Evolutionary conservation across 2,113 vertebrate genomes (phyloP).

Genomic region (Menidia beryllina): DNA sequence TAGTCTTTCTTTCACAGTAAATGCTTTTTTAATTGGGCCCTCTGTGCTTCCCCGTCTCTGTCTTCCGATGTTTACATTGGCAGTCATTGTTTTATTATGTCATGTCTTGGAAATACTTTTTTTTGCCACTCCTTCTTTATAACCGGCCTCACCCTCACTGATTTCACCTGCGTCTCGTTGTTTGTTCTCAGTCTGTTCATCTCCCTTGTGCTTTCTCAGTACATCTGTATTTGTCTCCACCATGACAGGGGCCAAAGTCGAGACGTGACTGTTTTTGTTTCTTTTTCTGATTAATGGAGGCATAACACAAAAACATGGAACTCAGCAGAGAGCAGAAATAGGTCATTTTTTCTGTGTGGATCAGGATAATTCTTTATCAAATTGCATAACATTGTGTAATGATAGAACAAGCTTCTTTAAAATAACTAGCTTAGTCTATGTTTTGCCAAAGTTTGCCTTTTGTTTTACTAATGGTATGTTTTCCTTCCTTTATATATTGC

Average conservation of each 20-base stretch:
- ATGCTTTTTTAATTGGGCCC: background rate
- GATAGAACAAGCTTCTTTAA: background rate
- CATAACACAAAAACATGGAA: background rate
- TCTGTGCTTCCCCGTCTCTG: no score
- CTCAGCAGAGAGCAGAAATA: background rate
- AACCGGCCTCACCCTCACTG: no score
- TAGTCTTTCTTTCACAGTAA: background rate
- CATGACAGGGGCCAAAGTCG: background rate
- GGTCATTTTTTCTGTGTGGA: background rate
- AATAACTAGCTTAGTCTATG: background rate
- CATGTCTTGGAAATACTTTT: background rate
- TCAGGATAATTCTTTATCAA: background rate
- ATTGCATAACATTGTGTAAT: background rate
- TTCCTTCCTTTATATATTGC: background rate
- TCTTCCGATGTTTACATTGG: background rate
- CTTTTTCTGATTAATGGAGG: background rate
- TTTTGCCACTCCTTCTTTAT: no score
- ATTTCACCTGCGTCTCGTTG: no score
- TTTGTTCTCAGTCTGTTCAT: background rate
- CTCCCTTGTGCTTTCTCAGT: background rate
- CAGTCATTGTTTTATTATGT: background rate
- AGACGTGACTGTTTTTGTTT: background rate
- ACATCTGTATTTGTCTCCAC: background rate
- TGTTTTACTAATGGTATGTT: background rate
- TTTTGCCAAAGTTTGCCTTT: background rate